These are phyloP conservation scores for Pheosia tremula DNA, from an alignment of 2,888 invertebrate species.

Conservation along the genomic window DNA sequence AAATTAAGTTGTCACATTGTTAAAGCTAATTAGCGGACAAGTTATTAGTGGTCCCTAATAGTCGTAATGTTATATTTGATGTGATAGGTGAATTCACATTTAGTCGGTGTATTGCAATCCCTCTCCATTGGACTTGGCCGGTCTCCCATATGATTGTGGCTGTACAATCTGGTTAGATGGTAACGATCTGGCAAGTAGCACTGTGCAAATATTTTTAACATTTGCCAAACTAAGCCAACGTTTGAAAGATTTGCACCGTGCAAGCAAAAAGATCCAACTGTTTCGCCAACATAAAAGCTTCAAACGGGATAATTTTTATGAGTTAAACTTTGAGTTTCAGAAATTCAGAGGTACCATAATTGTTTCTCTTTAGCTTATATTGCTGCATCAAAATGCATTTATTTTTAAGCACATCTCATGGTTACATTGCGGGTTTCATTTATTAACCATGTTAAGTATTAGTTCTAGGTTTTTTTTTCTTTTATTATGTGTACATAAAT, in stretches of 20 bases:
- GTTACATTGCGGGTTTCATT: slow-evolving; percentile 61
- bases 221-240: slow-evolving; percentile 9
- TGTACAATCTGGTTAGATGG: slow-evolving; percentile 47
- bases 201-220: slow-evolving; percentile 26
- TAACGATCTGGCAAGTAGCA: slow-evolving; percentile 39
- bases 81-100: slow-evolving; percentile 71
- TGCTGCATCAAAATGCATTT: slow-evolving; percentile 62
- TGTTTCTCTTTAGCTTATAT: slow-evolving; percentile 41
- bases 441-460: slow-evolving; percentile 56
- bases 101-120: slow-evolving; percentile 77
- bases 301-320: slow-evolving; percentile 21
- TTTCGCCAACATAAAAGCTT: slow-evolving; percentile 39
- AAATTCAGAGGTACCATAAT: slow-evolving; percentile 21
- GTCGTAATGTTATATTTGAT: slow-evolving; percentile 76
- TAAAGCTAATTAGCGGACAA: slow-evolving; percentile 70
- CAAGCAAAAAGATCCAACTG: slow-evolving; percentile 39
- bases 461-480: slow-evolving; percentile 53
- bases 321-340: slow-evolving; percentile 30
- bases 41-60: slow-evolving; percentile 67
- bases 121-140: slow-evolving; percentile 60
- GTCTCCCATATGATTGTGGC: slow-evolving; percentile 61
- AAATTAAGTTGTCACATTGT: slow-evolving; percentile 74
- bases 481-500: slow-evolving; percentile 66
- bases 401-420: slow-evolving; percentile 48
- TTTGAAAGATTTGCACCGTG: slow-evolving; percentile 28